Percentiles rank a stretch among this genome's conserved stretches.
These are phyloP conservation scores for Himantopus leucocephalus DNA, from an alignment of 2,113 vertebrate species.

Conservation along the genomic window DNA sequence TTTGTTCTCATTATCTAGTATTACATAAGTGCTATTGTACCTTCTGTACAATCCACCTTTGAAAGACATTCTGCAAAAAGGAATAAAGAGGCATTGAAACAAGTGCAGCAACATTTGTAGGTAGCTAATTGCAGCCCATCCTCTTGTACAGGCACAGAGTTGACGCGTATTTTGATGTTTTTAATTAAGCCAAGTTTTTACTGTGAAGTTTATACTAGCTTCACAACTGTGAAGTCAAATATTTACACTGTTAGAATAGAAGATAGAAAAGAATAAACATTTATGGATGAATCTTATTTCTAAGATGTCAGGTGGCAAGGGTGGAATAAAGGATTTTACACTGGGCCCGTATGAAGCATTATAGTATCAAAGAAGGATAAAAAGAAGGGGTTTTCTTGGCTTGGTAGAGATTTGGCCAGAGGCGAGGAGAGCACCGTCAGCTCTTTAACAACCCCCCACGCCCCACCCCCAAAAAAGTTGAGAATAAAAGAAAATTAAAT, in stretches of 20 bases:
- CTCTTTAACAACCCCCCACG: neutral
- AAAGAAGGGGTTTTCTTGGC: neutral
- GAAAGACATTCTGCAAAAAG: neutral
- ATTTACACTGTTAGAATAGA: neutral
- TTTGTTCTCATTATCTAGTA: neutral
- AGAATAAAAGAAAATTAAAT: neutral
- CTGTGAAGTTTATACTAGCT: neutral
- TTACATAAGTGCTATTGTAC: neutral
- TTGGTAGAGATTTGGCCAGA: neutral
- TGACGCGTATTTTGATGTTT: neutral
- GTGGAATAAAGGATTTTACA: neutral
- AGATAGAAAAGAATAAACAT: neutral
- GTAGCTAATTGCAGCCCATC: neutral
- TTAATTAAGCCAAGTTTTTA: constrained; percentile 22
- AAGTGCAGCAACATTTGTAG: neutral
- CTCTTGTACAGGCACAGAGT: neutral
- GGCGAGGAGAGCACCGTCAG: neutral
- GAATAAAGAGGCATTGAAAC: neutral
- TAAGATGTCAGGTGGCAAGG: neutral
- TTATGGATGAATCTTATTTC: neutral
- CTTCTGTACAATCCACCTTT: neutral
- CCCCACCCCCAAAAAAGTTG: no score
- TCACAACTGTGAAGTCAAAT: neutral
- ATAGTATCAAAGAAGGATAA: neutral
- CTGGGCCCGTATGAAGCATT: neutral